Conservation (phyloP, 2,888 invertebrate species). For the Drosophila meridiana region DNA sequence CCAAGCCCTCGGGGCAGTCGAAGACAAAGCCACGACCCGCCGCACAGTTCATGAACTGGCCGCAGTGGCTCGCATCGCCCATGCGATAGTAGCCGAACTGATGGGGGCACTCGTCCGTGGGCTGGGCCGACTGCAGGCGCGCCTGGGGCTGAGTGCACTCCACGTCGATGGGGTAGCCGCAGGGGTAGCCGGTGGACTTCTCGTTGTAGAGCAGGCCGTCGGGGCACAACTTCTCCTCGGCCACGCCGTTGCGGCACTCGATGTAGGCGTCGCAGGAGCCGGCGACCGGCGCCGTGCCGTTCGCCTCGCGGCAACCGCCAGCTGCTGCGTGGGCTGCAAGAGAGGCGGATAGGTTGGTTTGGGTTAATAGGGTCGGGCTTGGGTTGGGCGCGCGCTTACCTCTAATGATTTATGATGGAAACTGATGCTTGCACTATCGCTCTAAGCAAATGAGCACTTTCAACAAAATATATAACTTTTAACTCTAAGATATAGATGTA, state of each 20-base stretch:
- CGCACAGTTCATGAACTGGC: conserved; percentile 93
- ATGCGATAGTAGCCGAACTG: conserved; percentile 93
- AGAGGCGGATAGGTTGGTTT: conserved; percentile 45
- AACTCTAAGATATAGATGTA: neutral
- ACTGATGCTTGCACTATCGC: conserved; percentile 42
- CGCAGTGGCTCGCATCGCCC: conserved; percentile 89
- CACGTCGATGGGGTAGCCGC: conserved; percentile 94
- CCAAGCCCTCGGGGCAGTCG: conserved; percentile 93
- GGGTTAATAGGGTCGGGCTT: conserved; percentile 58
- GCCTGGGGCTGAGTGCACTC: conserved; percentile 90
- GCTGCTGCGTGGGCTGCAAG: conserved; percentile 76
- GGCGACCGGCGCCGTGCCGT: conserved; percentile 89
- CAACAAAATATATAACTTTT: neutral
- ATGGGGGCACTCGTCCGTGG: conserved; percentile 92
- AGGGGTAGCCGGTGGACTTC: conserved; percentile 90
- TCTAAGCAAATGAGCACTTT: conserved; percentile 18
- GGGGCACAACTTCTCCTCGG: conserved; percentile 91
- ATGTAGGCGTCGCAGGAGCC: conserved; percentile 91
- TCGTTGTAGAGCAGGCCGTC: conserved; percentile 93
- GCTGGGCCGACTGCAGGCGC: conserved; percentile 86
- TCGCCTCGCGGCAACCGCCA: conserved; percentile 88
- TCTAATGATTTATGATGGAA: conserved; percentile 76
- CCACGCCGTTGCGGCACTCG: conserved; percentile 90
- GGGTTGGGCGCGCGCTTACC: conserved; percentile 70
- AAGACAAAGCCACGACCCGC: conserved; percentile 90